Evolutionary conservation across 2,113 vertebrate species (phyloP), one percentile per base, ranked within the genome.

Genomic region (Anolis carolinensis): DNA sequence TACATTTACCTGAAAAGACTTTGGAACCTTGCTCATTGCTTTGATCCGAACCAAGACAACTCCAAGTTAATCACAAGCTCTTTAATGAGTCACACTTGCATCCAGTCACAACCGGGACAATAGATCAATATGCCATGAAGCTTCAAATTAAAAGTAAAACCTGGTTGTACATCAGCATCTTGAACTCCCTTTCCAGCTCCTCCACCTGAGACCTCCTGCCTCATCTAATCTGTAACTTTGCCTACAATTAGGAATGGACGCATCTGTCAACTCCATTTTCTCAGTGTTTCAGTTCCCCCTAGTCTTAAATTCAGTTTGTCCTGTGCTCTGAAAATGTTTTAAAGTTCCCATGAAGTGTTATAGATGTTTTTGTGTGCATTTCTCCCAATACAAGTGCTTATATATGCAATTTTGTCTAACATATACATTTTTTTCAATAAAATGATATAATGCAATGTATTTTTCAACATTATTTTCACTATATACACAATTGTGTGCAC

Each of bases 71-170:
- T 75, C 27, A 71, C 76, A n/a, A 23, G 77, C 59, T 90, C 89
- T 81, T 3, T 39, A 84, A 6, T 84, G 67, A 79, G 79, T 85
- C 85, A 76, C 50, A 75, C 52, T 90, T 93, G 32, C 62, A 16
- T 68, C 91, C 23, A 88, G 68, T 3, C 78, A 76, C 14, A 76
- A 6, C 73, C 52, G n/a, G 71, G 76, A 84, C 14, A 34, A 86
- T 87, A 75, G 8, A 32, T 91, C 1, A 0, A 32, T 32, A 39
- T 59, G 87, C 79, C 85, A 72, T 84, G 10, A 80, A 36, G 63
- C 20, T 91, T 84, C 62, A 79, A 90, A 79, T 86, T 81, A 81
- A 86, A 86, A 75, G 78, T 73, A 20, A 77, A 80, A 30, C 52
- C n/a, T 16, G 1, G 6, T 89, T 92, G 30, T 1, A 78, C 87